These are phyloP conservation scores for Micronycteris hirsuta DNA, from an alignment of 2,113 vertebrate genomes.

Conservation along the genomic window DNA sequence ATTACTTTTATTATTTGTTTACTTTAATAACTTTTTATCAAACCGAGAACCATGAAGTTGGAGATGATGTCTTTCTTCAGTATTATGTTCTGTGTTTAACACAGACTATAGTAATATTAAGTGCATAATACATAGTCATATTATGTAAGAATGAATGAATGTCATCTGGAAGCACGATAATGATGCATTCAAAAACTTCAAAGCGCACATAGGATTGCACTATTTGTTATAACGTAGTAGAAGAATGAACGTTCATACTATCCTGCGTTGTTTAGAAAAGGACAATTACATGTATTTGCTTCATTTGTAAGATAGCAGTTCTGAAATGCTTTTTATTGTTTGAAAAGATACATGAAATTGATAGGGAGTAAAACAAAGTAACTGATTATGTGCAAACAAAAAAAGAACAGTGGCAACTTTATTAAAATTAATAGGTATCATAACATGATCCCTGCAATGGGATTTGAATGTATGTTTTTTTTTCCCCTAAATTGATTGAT, in stretches of 20 bases:
- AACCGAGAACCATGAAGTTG: neutral
- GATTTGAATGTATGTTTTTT: neutral
- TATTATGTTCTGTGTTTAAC: neutral
- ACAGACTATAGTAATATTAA: neutral
- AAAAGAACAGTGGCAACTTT: neutral
- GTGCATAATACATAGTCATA: neutral
- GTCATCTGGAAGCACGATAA: neutral
- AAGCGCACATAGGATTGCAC: neutral
- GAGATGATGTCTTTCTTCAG: neutral
- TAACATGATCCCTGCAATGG: neutral
- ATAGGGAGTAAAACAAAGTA: neutral
- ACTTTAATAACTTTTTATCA: neutral
- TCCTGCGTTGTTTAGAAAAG: neutral
- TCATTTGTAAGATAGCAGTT: neutral
- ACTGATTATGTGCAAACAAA: neutral
- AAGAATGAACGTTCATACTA: neutral
- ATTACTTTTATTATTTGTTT: conserved; percentile 18
- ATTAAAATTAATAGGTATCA: neutral
- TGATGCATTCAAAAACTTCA: neutral
- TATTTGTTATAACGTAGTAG: neutral
- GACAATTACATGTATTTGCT: neutral
- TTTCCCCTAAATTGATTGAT: neutral
- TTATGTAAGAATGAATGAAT: neutral
- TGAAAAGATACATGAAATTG: neutral
- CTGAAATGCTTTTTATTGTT: neutral